Percentiles rank a stretch among this genome's conserved stretches.
These are phyloP conservation scores for Agriopis leucophaearia DNA, from an alignment of 2,888 invertebrate genomes.

Conservation along the genomic window DNA sequence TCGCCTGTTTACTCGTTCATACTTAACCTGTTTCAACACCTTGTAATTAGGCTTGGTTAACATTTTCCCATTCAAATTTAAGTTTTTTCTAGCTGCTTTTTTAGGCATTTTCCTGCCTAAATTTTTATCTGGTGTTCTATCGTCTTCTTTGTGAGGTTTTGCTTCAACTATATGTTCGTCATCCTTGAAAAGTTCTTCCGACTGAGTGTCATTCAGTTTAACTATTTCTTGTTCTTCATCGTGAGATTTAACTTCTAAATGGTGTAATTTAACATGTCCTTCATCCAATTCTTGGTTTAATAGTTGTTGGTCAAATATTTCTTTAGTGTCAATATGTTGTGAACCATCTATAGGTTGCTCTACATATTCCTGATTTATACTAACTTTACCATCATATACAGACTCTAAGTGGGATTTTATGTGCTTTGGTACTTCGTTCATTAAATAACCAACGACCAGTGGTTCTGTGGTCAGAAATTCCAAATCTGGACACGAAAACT, in stretches of 20 bases:
- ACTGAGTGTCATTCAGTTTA: neutral
- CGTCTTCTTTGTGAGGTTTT: too few species aligned
- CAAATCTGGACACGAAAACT: constrained; percentile 43
- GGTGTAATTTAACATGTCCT: neutral
- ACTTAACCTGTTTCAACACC: neutral
- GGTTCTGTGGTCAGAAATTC: constrained; percentile 41
- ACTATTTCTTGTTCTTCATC: neutral
- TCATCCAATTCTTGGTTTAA: neutral
- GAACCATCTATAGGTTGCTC: neutral
- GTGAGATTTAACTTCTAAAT: neutral
- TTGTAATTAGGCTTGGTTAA: neutral
- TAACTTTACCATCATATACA: neutral
- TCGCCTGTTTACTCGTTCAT: neutral
- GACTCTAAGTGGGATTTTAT: constrained; percentile 42
- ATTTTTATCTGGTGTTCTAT: neutral
- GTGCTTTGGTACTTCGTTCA: constrained; percentile 55
- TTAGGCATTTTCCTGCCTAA: neutral
- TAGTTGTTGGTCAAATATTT: neutral
- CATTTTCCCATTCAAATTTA: neutral
- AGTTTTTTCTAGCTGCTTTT: neutral
- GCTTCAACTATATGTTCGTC: too few species aligned
- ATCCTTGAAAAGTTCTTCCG: too few species aligned
- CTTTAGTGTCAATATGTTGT: neutral
- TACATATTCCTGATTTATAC: neutral
- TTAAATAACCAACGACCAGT: constrained; percentile 55